A percentile compares a stretch with the other conserved stretches of the same genome.
Conservation (phyloP, 2,888 invertebrate species). For the Hoplodrina ambigua region DNA sequence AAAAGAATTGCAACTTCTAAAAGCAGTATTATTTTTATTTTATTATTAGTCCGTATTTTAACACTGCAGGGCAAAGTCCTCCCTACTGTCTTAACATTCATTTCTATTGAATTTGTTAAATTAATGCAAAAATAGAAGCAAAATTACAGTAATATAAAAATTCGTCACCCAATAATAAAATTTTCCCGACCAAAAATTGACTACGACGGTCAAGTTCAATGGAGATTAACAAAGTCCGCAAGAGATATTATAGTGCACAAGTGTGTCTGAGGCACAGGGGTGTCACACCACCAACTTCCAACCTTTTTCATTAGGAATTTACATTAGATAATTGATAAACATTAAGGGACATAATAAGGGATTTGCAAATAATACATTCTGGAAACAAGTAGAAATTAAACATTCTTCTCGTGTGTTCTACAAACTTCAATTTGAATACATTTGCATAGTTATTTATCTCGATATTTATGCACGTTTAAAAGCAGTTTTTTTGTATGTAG, state of each 20-base stretch:
- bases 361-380: background rate
- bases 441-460: slow-evolving; percentile 1
- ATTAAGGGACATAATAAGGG: background rate
- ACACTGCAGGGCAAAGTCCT: too few relatives aligned
- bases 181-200: background rate
- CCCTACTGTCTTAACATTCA: too few relatives aligned
- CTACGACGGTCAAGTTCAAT: background rate
- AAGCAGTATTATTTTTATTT: background rate
- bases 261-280: too few relatives aligned
- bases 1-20: background rate
- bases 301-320: too few relatives aligned
- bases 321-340: background rate
- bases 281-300: too few relatives aligned
- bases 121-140: background rate
- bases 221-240: too few relatives aligned
- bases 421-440: background rate
- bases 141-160: background rate
- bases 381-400: background rate
- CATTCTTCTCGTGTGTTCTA: background rate
- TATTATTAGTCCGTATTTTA: too few relatives aligned
- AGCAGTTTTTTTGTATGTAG: background rate
- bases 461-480: background rate
- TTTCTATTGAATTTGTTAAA: too few relatives aligned
- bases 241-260: too few relatives aligned
- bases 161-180: background rate